Evolutionary conservation across 64 coral and sea anemone species (phyloP).

Genomic region (Acropora yongei): DNA sequence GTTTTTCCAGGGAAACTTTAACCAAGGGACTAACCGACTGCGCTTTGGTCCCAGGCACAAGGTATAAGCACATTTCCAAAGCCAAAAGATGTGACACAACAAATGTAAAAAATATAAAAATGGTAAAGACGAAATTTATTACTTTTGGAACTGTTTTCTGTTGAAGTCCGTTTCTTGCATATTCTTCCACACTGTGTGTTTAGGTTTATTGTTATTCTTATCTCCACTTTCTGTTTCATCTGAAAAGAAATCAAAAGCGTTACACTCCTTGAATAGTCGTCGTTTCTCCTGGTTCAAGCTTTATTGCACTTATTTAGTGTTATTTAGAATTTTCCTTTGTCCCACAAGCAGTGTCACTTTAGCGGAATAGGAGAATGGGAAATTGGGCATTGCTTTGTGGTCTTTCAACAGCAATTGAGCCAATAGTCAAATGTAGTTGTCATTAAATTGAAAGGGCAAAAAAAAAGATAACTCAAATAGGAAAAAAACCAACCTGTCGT

Average conservation of each 20-base stretch:
- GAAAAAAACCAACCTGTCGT: conserved; percentile 39
- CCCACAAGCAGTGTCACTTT: no score
- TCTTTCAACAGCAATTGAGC: no score
- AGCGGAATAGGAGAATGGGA: no score
- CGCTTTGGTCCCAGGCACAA: no score
- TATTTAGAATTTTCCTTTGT: no score
- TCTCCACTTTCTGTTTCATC: conserved; percentile 61
- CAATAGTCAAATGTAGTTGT: no score
- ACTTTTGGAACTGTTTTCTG: conserved; percentile 93
- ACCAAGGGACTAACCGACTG: no score
- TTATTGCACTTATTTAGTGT: no score
- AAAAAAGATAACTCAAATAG: not conserved
- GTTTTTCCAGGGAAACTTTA: no score
- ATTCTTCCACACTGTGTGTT: conserved; percentile 82
- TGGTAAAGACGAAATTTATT: not conserved
- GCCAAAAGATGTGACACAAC: not conserved
- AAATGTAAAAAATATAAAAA: not conserved
- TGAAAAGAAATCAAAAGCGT: conserved; percentile 11
- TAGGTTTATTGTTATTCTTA: conserved; percentile 44
- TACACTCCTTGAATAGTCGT: not conserved
- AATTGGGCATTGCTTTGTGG: no score
- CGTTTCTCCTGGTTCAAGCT: no score
- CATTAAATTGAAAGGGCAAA: no score
- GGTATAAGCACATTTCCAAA: not conserved
- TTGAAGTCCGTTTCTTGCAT: conserved; percentile 86